Conservation (phyloP, 1,140 invertebrate genomes). For the Ditylenchus dipsaci region DNA sequence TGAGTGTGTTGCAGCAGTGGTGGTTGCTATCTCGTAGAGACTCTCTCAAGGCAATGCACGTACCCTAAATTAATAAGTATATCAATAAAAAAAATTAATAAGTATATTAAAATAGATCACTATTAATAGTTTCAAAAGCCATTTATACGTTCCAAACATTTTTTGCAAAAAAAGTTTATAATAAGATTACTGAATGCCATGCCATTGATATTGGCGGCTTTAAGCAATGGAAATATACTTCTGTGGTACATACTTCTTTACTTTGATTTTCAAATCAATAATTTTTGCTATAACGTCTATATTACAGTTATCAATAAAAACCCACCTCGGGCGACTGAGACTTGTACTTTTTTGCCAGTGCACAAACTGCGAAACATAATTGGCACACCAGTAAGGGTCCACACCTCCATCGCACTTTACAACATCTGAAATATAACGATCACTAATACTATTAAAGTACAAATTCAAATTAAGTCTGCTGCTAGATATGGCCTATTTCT, state of each 20-base stretch:
- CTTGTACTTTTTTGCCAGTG: slow-evolving; percentile 12
- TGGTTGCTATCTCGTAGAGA: slow-evolving; percentile 21
- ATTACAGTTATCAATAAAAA: no score
- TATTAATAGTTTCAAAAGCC: no score
- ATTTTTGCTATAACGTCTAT: not conserved
- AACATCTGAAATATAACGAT: not conserved
- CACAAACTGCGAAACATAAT: slow-evolving; percentile 19
- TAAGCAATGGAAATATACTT: no score
- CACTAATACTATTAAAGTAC: not conserved
- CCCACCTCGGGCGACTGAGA: not conserved
- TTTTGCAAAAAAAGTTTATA: no score
- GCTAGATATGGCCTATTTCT: no score
- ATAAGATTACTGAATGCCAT: no score
- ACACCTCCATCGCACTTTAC: slow-evolving; percentile 17
- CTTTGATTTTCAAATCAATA: not conserved
- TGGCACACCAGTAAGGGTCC: slow-evolving; percentile 17
- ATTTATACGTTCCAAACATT: no score
- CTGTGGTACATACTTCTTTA: no score
- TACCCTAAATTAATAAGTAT: not conserved
- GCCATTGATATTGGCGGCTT: no score
- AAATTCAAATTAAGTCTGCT: no score
- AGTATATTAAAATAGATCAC: no score
- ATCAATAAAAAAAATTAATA: not conserved
- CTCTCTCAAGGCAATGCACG: slow-evolving; percentile 4
- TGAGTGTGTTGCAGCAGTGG: slow-evolving; percentile 14